Conservation (phyloP, 2,888 invertebrate genomes). For the Scaptomyza caliginosa region DNA sequence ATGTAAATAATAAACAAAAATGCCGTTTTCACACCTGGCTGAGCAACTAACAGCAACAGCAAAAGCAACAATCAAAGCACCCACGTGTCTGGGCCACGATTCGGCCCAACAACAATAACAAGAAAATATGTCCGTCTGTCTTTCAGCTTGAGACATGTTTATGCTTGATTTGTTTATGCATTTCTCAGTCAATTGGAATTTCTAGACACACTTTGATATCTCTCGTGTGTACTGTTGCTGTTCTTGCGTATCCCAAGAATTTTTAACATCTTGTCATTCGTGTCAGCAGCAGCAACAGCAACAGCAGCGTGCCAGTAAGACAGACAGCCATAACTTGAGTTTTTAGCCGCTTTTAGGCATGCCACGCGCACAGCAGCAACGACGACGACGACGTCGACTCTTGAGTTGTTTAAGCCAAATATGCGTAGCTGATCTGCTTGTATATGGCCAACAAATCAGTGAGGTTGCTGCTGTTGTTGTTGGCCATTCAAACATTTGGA, state of each 20-base stretch:
- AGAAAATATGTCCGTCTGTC: constrained; percentile 6
- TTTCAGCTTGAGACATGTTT: constrained; percentile 44
- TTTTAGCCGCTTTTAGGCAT: constrained; percentile 64
- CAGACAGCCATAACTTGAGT: constrained; percentile 14
- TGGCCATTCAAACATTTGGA: constrained; percentile 66
- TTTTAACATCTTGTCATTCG: constrained; percentile 39
- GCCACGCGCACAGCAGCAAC: constrained; percentile 68
- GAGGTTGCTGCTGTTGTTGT: constrained; percentile 23
- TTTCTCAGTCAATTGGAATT: constrained; percentile 79
- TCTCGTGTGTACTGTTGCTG: constrained; percentile 3
- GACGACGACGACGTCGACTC: constrained; percentile 14
- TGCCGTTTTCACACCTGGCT: constrained; percentile 73
- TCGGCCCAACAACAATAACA: constrained; percentile 28
- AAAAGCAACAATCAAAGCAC: constrained; percentile 51
- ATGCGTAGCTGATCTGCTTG: constrained; percentile 76
- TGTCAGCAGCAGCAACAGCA: constrained; percentile 21
- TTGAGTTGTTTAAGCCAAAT: constrained; percentile 72
- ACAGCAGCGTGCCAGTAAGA: constrained; percentile 5
- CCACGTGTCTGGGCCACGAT: constrained; percentile 50
- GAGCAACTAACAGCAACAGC: constrained; percentile 15
- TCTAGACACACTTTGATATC: constrained; percentile 60
- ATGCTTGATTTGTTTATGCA: constrained; percentile 71
- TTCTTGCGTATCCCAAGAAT: constrained; percentile 17
- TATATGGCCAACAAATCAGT: constrained; percentile 74
- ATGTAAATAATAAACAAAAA: constrained; percentile 43